These are phyloP conservation scores for Leptobrachium ailaonicum DNA, from an alignment of 2,113 vertebrate genomes.

Conservation along the genomic window DNA sequence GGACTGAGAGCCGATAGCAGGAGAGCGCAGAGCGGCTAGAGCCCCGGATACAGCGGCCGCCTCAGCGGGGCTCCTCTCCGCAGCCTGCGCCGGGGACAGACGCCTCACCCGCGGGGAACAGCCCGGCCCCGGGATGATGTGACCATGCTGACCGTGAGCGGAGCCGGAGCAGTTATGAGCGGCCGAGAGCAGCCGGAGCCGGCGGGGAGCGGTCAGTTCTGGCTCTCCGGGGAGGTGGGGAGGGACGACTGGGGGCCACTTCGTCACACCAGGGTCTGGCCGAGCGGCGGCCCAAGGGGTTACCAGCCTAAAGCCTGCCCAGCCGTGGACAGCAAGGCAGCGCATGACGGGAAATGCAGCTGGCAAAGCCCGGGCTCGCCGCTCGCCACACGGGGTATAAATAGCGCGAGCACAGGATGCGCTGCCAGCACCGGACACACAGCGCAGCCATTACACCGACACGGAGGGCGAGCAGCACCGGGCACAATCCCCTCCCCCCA, in stretches of 20 bases:
- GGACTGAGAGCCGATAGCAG: background rate
- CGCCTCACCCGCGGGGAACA: conserved; percentile 7
- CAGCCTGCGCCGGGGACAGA: background rate
- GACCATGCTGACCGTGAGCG: conserved; percentile 45
- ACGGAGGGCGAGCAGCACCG: too few relatives aligned
- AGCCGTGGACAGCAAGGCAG: too few relatives aligned
- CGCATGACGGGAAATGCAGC: too few relatives aligned
- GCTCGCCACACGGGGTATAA: background rate
- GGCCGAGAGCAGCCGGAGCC: conserved; percentile 42
- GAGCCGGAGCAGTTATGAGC: conserved; percentile 43
- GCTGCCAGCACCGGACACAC: too few relatives aligned
- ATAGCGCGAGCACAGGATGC: too few relatives aligned
- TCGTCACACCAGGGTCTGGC: background rate
- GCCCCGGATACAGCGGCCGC: conserved; percentile 2
- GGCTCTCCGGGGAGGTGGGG: background rate
- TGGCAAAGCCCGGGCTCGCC: too few relatives aligned
- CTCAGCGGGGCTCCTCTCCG: background rate
- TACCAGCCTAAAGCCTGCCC: background rate
- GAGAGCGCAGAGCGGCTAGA: conserved; percentile 1
- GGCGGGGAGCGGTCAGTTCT: conserved; percentile 45
- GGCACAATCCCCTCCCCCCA: too few relatives aligned
- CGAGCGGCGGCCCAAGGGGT: conserved; percentile 6
- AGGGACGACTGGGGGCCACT: background rate
- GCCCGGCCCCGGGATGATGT: conserved; percentile 38
- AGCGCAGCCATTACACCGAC: too few relatives aligned